Conservation (phyloP, 2,113 vertebrate genomes). For the Copsychus sechellarum region DNA sequence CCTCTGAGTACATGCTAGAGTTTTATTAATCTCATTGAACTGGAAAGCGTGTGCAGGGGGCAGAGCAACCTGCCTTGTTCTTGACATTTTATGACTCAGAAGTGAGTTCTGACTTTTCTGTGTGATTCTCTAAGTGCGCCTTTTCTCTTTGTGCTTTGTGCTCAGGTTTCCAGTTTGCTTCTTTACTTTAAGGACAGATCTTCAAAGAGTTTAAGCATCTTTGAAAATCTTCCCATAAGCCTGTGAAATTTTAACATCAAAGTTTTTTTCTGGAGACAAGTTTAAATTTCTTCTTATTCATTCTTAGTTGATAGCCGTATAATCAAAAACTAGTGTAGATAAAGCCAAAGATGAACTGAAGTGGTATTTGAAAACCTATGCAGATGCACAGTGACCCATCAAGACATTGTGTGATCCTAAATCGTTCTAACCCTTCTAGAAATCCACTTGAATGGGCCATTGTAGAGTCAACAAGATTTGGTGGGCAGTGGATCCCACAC, state of each 20-base stretch:
- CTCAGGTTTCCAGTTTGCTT: background rate
- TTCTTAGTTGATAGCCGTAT: background rate
- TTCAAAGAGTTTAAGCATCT: background rate
- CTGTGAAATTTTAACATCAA: constrained; percentile 16
- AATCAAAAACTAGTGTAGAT: background rate
- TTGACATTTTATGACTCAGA: background rate
- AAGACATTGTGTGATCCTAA: background rate
- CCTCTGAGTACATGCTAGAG: background rate
- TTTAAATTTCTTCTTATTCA: background rate
- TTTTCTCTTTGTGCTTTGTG: background rate
- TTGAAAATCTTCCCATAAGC: background rate
- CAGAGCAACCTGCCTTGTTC: background rate
- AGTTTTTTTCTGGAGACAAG: background rate
- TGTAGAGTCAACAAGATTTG: rapidly evolving
- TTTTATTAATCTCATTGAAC: background rate
- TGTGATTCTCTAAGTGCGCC: background rate
- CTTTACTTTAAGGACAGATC: background rate
- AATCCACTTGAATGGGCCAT: background rate
- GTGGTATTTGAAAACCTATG: background rate
- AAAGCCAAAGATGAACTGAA: background rate
- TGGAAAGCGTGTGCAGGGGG: rapidly evolving
- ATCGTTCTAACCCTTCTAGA: background rate
- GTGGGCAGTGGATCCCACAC: background rate
- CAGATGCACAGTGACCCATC: background rate
- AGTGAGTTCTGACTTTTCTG: background rate